Percentiles rank a stretch among this genome's conserved stretches.
Evolutionary conservation across 2,797 vertebrate genomes (phyloP).

Genomic region (Coccyzus lansbergi): DNA sequence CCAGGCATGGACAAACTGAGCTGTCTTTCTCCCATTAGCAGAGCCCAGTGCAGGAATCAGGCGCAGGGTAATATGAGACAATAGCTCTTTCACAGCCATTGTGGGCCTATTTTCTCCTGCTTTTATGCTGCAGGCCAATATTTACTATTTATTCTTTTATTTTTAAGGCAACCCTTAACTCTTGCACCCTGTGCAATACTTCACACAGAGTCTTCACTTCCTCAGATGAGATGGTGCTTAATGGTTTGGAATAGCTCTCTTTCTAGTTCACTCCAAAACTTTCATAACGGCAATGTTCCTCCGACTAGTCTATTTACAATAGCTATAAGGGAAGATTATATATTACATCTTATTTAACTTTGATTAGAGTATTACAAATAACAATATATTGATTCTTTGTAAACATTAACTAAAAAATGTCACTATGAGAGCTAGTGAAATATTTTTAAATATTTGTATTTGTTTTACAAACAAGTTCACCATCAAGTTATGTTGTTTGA

Average conservation of each 20-base stretch:
- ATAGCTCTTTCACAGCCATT: not conserved
- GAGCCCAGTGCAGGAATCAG: not conserved
- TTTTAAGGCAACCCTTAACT: not conserved
- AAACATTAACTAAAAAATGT: not conserved
- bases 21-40: not conserved
- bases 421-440: not conserved
- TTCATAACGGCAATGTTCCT: not conserved
- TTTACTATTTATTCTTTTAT: not conserved
- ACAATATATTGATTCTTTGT: not conserved
- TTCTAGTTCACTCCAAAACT: not conserved
- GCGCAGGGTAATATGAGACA: not conserved
- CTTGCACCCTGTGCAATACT: not conserved
- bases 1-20: not conserved
- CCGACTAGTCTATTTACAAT: not conserved
- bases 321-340: not conserved
- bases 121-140: not conserved
- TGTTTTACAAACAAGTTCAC: not conserved
- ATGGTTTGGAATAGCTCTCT: rapidly evolving
- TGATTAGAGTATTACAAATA: not conserved
- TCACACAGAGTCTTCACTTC: not conserved
- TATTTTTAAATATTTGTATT: not conserved
- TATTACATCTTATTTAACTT: not conserved
- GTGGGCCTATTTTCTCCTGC: not conserved
- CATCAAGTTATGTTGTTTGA: not conserved
- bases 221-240: not conserved